A percentile compares a stretch with the other conserved stretches of the same genome.
phyloP scores from a whole-genome alignment of 2,888 invertebrate species.

The Drosophila colorata region DNA sequence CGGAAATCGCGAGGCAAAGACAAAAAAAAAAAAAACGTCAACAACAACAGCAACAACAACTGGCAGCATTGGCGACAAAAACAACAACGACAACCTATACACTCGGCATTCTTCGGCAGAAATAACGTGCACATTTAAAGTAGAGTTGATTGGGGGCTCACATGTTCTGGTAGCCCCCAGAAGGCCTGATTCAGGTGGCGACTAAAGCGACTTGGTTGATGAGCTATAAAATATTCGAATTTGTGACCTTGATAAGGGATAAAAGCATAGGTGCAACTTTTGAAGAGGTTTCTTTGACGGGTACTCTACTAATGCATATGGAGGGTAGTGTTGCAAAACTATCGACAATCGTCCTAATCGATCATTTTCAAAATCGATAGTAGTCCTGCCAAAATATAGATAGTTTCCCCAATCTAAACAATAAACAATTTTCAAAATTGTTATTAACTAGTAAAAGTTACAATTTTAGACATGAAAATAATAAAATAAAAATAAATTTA shows the following conservation, averaged over 20 bases:
- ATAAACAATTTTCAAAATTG: no score
- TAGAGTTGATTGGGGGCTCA: constrained; percentile 67
- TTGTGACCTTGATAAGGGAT: neutral
- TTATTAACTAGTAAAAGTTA: no score
- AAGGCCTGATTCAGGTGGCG: neutral
- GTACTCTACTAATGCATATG: neutral
- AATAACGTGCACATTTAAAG: constrained; percentile 69
- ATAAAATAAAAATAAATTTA: no score
- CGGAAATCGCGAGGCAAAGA: constrained; percentile 73
- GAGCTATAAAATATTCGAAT: constrained; percentile 10
- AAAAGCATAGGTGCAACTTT: neutral
- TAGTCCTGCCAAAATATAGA: no score
- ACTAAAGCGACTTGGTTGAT: constrained; percentile 12
- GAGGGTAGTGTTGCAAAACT: no score
- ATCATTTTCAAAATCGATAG: no score
- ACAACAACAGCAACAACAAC: constrained; percentile 28
- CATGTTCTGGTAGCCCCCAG: constrained; percentile 35
- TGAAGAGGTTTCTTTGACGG: neutral
- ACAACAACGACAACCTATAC: constrained; percentile 28
- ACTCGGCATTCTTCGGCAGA: constrained; percentile 65
- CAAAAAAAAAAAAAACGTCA: constrained; percentile 29
- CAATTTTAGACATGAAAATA: no score
- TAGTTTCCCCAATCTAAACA: no score
- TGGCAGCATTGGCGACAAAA: constrained; percentile 48
- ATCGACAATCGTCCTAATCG: neutral